Base-by-base conservation (phyloP, 2,888 invertebrate species). In the Lycocerus yunnanus region DNA sequence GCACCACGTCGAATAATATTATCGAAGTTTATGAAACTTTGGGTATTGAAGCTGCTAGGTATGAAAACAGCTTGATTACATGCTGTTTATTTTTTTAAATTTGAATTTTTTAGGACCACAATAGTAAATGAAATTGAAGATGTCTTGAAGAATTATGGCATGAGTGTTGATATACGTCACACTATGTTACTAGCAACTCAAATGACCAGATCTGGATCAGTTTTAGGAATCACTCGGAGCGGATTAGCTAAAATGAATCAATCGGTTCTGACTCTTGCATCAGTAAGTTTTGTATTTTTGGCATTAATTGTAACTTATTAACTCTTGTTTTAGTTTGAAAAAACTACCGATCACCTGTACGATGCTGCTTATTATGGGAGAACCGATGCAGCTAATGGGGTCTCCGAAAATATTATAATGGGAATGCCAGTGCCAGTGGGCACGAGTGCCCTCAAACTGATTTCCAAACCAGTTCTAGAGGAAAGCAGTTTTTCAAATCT, bases 361-460 rank as follows among this genome's bases (percentile, higher is more conserved):
- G 99, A 99, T 89, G 99, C 99, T 9, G 98, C 99, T 0, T 99
- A 97, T 88, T 98, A 97, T 88, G 98, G 98, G 0, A 99, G 99
- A 88, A 93, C 92, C 43, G 99, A 99, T 89, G 92, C 94, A 80
- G 96, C 99, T 77, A 95, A 94, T 84, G 99, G 99, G 9, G 99
- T 99, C 21, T 98, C 98, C 11, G 99, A 99, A 88, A 97, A 97
- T 82, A 99, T 99, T 80, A 99, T 99, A 80, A 93, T 99, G 90
- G 99, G 99, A 10, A 96, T 97, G 86, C 97, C 97, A 1, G 97
- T 97, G 78, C 92, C 94, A 71, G 92, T 98, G 73, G 96, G 98
- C 74, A 98, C 98, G 0, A 98, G 98, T n/a, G 91, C 96, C 73
- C 96, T 98, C 87, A 96, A 97, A 86, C 89, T 98, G 61, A 43